Conservation (phyloP, 2,113 vertebrate species). For the Bubalus kerabau region DNA sequence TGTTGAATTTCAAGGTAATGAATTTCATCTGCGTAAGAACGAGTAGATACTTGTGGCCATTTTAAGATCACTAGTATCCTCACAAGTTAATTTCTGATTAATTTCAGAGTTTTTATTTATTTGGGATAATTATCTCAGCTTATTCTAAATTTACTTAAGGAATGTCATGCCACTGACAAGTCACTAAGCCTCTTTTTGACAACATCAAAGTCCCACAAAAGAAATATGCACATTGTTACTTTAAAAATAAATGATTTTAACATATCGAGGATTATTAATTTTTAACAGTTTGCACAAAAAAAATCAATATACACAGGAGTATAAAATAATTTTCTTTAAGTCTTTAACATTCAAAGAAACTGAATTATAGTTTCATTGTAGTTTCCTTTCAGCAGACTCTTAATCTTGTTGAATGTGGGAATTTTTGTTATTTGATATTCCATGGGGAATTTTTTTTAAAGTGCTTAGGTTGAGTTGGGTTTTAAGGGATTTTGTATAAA, state of each 20-base stretch:
- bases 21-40: constrained; percentile 48
- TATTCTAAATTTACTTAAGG: constrained; percentile 32
- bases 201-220: constrained; percentile 19
- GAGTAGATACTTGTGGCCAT: constrained; percentile 7
- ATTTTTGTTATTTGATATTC: neutral
- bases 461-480: neutral
- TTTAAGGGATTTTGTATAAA: constrained; percentile 18
- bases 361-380: neutral
- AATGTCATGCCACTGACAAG: neutral
- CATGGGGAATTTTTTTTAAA: neutral
- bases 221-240: neutral
- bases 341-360: neutral
- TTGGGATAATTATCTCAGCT: neutral
- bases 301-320: neutral
- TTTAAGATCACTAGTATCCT: neutral
- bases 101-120: neutral
- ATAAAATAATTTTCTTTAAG: constrained; percentile 1
- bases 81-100: constrained; percentile 22
- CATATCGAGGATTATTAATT: neutral
- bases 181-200: neutral
- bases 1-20: constrained; percentile 55
- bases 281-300: constrained; percentile 9
- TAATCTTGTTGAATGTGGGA: neutral
- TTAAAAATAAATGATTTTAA: neutral
- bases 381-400: neutral